Base-by-base conservation (phyloP, 2,113 vertebrate species). In the Lontra canadensis region DNA sequence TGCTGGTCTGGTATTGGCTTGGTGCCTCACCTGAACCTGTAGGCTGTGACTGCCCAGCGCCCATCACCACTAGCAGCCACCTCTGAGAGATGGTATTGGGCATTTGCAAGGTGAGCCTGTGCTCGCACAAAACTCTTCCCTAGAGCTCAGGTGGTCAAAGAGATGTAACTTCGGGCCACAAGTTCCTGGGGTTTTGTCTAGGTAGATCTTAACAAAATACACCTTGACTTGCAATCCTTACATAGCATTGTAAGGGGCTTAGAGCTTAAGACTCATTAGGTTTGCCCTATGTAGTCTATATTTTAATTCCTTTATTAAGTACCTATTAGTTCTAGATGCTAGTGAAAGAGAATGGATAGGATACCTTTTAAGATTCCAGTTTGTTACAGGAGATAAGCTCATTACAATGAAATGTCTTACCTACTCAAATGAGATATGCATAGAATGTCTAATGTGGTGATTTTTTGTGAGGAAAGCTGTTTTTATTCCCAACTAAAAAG, bases 1-100 rank as follows among this genome's bases (percentile, higher is more conserved):
- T 1, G 0, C 6, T 11, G 17, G 21, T 8, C 44, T 20, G 0
- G 7, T 13, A 0, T 7, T 8, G 17, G 29, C 7, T 29, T n/a
- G 25, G 31, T 3, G 7, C 5, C 0, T 9, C 34, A 6, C 47
- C 5, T 31, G 31, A 9, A 4, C 26, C 31, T 65, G 6, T 31
- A 82, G 59, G 59, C 10, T 26, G 59, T 11, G 59, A 61, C 9
- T 14, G 20, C 31, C 3, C 23, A 55, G 15, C 4, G 36, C 11
- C 59, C 20, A 25, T 10, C 26, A 55, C 13, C 13, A 44, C 42
- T 67, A 67, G 39, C 21, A 44, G 39, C 11, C 6, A 10, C 42
- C 18, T 36, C 21, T 63, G 34, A 57, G 11, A 3, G n/a, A 44
- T 67, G 26, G 73, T 10, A 6, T 4, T 25, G 36, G 61, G 4